Percentiles rank a stretch among this genome's conserved stretches.
Evolutionary conservation across 2,113 vertebrate species (phyloP).

Genomic region (Microtus pennsylvanicus): DNA sequence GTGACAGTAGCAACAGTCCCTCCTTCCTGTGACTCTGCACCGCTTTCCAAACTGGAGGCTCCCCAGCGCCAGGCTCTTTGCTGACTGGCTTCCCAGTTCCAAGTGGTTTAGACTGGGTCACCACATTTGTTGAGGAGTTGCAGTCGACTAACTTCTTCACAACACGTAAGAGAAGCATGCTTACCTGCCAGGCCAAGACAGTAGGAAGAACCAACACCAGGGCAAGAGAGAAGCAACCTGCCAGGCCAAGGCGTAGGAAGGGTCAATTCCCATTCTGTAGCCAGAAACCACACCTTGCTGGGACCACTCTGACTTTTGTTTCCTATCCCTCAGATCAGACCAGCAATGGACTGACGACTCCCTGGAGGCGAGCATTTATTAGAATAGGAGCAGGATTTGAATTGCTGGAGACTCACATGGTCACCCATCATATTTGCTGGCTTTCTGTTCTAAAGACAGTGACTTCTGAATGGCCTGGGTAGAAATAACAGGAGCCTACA

Average conservation of each 20-base stretch:
- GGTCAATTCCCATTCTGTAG: not conserved
- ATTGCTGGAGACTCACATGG: conserved; percentile 35
- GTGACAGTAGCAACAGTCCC: not conserved
- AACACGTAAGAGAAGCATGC: not conserved
- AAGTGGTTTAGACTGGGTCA: not conserved
- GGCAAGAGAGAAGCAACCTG: not conserved
- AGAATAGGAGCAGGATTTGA: conserved; percentile 42
- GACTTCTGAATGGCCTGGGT: conserved; percentile 79
- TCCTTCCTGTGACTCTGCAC: not conserved
- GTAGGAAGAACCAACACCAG: not conserved
- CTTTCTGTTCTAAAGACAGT: conserved; percentile 82
- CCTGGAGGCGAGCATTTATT: not conserved
- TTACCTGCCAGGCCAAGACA: not conserved
- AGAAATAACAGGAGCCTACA: conserved; percentile 84
- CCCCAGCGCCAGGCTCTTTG: not conserved
- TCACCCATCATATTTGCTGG: conserved; percentile 75
- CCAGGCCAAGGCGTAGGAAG: not conserved
- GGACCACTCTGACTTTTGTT: not conserved
- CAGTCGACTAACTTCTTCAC: not conserved
- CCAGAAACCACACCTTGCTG: not conserved
- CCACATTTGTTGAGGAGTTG: not conserved
- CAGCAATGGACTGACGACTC: not conserved
- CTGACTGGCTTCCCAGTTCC: not conserved
- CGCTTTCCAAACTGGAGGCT: not conserved
- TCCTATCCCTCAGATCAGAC: not conserved